These are phyloP conservation scores for Drosophila ohnishii DNA, from an alignment of 1,140 invertebrate species.

Conservation along the genomic window DNA sequence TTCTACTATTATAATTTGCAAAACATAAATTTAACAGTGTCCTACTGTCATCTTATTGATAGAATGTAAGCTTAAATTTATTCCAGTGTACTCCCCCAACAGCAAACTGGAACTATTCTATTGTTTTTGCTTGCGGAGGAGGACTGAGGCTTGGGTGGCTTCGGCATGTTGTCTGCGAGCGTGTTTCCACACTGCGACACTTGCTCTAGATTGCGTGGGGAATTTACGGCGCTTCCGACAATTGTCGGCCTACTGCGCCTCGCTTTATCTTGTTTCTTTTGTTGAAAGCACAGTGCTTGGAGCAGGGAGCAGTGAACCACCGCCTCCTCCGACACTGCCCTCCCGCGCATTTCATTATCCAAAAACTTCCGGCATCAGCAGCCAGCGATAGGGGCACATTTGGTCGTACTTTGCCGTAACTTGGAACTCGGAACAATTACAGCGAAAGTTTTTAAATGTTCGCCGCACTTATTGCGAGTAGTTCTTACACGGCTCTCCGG, in stretches of 20 bases:
- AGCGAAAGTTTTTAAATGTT: slow-evolving; percentile 59
- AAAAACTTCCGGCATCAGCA: slow-evolving; percentile 62
- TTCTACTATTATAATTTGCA: no score
- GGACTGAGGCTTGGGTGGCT: slow-evolving; percentile 11
- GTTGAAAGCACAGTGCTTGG: slow-evolving; percentile 12
- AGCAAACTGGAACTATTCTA: slow-evolving; percentile 43
- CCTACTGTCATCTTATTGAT: not conserved
- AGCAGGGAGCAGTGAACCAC: slow-evolving; percentile 2
- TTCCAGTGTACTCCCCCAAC: not conserved
- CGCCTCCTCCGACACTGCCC: slow-evolving; percentile 10
- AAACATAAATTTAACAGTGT: not conserved
- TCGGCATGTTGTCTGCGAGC: slow-evolving; percentile 53
- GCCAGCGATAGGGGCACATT: slow-evolving; percentile 64
- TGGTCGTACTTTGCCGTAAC: slow-evolving; percentile 46
- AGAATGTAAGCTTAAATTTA: not conserved
- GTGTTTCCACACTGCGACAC: slow-evolving; percentile 76
- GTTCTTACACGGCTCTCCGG: slow-evolving; percentile 31
- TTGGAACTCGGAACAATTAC: slow-evolving; percentile 54
- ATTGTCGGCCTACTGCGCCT: slow-evolving; percentile 47
- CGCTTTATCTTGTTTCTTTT: slow-evolving; percentile 51
- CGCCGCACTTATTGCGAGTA: slow-evolving; percentile 39
- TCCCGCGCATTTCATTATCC: slow-evolving; percentile 65
- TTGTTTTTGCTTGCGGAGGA: slow-evolving; percentile 43
- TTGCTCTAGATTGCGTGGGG: slow-evolving; percentile 78
- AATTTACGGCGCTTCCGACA: slow-evolving; percentile 74